Base-by-base conservation (phyloP, 2,113 vertebrate species). In the Lamprotornis superbus region DNA sequence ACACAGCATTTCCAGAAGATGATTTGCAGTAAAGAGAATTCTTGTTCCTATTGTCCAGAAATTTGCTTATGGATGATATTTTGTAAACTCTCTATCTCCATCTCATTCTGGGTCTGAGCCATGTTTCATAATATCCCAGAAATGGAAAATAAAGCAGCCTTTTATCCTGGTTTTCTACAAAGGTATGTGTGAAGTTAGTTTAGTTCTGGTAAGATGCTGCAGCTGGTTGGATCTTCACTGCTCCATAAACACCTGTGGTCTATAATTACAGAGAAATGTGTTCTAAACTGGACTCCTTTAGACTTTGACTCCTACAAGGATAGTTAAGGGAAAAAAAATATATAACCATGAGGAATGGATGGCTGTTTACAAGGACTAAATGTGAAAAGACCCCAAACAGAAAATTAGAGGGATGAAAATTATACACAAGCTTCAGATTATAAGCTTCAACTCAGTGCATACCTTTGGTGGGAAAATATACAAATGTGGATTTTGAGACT, bases 291-390 rank as follows among this genome's bases (percentile, higher is more conserved):
- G 24, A 24, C 33, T 91, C 16, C 49, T 86, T 52, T 42, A 39
- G 35, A 28, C 20, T 83, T 69, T 47, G 12, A n/a, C 63, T 60
- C 8, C 28, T 23, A 40, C 4, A 40, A 70, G 59, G 17, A 28
- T 44, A 12, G 25, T 39, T 50, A 69, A 68, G 4, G 7, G 12
- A 5, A 15, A 15, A 67, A 20, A 3, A 46, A 31, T 1, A 0
- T 18, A 27, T 16, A 40, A 49, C 9, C 30, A 10, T 27, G 21
- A 73, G 49, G 18, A 83, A 64, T 33, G 27, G 27, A n/a, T 53
- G 20, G 9, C 49, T 86, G 30, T 22, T 80, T 77, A 46, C 5
- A 40, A 44, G 19, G 24, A 56, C 3, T 17, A 49, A 65, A 70
- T 49, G 15, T 40, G n/a, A 37, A 70, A 84, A 83, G 56, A 6